Evolutionary conservation across 1,140 invertebrate genomes (phyloP).

Genomic region (Pogonomyrmex californicus): DNA sequence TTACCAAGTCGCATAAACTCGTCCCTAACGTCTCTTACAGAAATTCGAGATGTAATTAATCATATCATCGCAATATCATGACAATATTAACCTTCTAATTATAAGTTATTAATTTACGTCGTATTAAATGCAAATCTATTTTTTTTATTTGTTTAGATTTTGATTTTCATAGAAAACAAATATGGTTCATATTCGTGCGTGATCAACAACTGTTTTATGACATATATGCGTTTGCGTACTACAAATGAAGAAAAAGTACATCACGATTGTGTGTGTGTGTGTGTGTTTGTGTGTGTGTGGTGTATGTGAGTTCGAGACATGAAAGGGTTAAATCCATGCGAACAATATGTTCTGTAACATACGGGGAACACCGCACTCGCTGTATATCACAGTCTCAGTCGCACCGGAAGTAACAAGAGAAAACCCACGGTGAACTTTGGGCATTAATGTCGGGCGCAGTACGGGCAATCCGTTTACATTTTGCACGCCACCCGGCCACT

Average conservation of each 20-base stretch:
- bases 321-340: slow-evolving; percentile 58
- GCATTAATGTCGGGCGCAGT: slow-evolving; percentile 71
- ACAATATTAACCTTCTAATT: not conserved
- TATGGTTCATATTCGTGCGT: not conserved
- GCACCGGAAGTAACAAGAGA: slow-evolving; percentile 46
- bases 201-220: slow-evolving; percentile 17
- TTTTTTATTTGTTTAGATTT: not conserved
- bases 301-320: not conserved
- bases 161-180: not conserved
- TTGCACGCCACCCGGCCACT: slow-evolving; percentile 57
- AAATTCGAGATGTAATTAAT: slow-evolving; percentile 22
- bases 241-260: slow-evolving; percentile 44
- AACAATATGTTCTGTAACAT: slow-evolving; percentile 40
- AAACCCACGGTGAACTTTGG: slow-evolving; percentile 48
- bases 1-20: slow-evolving; percentile 14
- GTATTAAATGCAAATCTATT: slow-evolving; percentile 32
- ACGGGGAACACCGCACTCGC: slow-evolving; percentile 31
- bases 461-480: slow-evolving; percentile 67
- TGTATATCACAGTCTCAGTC: slow-evolving; percentile 52
- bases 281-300: too few relatives aligned
- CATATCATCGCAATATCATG: not conserved
- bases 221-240: slow-evolving; percentile 1
- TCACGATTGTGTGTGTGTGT: not conserved
- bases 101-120: not conserved
- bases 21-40: not conserved